phyloP scores from a whole-genome alignment of 2,113 vertebrate genomes.

The Oncorhynchus tshawytscha region DNA sequence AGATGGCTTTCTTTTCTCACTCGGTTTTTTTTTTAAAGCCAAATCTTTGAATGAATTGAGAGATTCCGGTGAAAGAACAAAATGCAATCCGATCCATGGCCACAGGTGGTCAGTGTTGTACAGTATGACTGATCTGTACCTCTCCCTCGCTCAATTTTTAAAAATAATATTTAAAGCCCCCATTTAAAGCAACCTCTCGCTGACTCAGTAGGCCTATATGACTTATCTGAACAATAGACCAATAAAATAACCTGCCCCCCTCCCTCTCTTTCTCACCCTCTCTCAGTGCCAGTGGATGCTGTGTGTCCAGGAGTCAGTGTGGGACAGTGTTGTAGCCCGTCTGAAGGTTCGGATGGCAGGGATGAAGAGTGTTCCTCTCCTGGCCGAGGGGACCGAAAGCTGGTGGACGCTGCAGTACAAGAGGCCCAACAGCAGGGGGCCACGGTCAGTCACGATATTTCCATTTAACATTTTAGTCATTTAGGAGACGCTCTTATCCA shows the following conservation, averaged over 20 bases:
- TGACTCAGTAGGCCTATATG: not conserved
- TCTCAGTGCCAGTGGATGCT: conserved; percentile 73
- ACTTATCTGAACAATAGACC: too few species aligned
- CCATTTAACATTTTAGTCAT: not conserved
- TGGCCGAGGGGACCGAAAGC: conserved; percentile 37
- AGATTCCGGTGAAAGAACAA: too few species aligned
- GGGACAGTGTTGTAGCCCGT: conserved; percentile 63
- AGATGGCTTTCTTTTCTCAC: not conserved
- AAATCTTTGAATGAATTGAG: not conserved
- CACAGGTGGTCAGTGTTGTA: not conserved
- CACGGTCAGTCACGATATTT: conserved; percentile 63
- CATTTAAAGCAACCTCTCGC: too few species aligned
- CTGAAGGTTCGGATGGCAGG: conserved; percentile 72
- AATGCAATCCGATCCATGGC: not conserved
- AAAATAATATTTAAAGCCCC: too few species aligned
- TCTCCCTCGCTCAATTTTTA: too few species aligned
- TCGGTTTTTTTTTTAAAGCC: not conserved
- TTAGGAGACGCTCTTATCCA: too few species aligned
- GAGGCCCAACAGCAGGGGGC: conserved; percentile 81
- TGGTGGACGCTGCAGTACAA: conserved; percentile 68
- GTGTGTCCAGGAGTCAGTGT: conserved; percentile 81
- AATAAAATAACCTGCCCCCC: not conserved
- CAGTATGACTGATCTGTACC: too few species aligned
- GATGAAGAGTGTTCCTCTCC: conserved; percentile 72
- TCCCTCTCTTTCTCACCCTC: not conserved